phyloP scores from a whole-genome alignment of 2,797 vertebrate genomes.

The Neosilurus mollespiculum region DNA sequence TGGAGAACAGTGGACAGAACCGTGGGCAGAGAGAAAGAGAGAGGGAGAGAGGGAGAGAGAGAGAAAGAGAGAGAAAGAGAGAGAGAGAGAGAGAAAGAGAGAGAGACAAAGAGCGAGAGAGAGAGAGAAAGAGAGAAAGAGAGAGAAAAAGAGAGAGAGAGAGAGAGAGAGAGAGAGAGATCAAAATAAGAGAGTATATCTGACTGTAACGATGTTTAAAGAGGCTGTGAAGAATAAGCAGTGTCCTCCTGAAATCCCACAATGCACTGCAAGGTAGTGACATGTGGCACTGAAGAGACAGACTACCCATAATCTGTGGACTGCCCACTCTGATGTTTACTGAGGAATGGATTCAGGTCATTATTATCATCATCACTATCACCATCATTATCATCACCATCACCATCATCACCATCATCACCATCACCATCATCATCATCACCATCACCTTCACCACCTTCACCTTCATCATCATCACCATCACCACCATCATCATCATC shows the following conservation, averaged over 20 bases:
- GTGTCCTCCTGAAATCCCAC: not conserved
- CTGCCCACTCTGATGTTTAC: not conserved
- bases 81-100: too few relatives aligned
- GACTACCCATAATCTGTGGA: not conserved
- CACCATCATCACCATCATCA: not conserved
- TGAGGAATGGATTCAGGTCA: not conserved
- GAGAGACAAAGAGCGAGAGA: not conserved
- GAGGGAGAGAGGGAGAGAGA: not conserved
- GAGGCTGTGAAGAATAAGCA: not conserved
- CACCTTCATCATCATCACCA: too few relatives aligned
- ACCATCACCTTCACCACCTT: not conserved
- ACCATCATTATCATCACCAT: not conserved
- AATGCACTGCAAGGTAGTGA: not conserved
- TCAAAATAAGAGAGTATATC: constrained; percentile 14
- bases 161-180: too few relatives aligned
- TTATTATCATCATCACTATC: not conserved
- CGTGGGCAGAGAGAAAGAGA: not conserved
- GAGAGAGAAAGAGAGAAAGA: constrained; percentile 20
- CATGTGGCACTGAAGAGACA: not conserved
- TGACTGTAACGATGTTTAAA: too few relatives aligned
- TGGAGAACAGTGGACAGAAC: too few relatives aligned
- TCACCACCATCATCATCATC: too few relatives aligned
- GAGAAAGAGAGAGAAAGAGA: not conserved
- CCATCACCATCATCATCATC: not conserved
- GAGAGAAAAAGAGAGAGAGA: too few relatives aligned